A percentile compares a stretch with the other conserved stretches of the same genome.
phyloP scores from a whole-genome alignment of 2,888 invertebrate species.

The Conistra vaccinii region DNA sequence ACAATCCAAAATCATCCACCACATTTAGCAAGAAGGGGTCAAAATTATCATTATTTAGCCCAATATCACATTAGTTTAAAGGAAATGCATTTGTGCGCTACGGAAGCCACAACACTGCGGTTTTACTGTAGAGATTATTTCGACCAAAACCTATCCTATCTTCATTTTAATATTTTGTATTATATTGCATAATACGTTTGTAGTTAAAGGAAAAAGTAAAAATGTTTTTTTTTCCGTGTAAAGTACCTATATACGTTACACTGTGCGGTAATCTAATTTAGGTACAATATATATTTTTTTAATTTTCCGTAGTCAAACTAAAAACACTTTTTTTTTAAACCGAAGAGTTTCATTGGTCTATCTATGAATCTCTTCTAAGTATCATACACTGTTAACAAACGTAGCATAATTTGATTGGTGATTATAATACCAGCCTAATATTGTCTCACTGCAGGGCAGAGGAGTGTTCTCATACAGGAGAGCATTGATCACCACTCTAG shows the following conservation, averaged over 20 bases:
- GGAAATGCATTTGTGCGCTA: slow-evolving; percentile 76
- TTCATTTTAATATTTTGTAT: slow-evolving; percentile 75
- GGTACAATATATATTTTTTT: too few relatives aligned
- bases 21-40: slow-evolving; percentile 35
- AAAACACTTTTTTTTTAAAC: background rate
- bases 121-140: slow-evolving; percentile 69
- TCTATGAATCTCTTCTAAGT: too few relatives aligned
- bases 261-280: background rate
- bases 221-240: slow-evolving; percentile 13
- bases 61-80: slow-evolving; percentile 79
- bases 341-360: too few relatives aligned
- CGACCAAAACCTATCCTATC: slow-evolving; percentile 60
- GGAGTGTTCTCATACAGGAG: too few relatives aligned
- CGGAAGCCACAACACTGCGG: slow-evolving; percentile 76
- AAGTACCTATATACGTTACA: background rate
- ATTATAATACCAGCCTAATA: too few relatives aligned
- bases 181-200: slow-evolving; percentile 63
- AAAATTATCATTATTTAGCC: slow-evolving; percentile 59
- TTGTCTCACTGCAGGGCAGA: too few relatives aligned
- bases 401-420: too few relatives aligned
- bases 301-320: background rate
- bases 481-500: too few relatives aligned
- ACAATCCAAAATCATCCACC: slow-evolving; percentile 32
- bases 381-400: too few relatives aligned
- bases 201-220: slow-evolving; percentile 1